These are phyloP conservation scores for Abrostola triplasia DNA, from an alignment of 2,888 invertebrate species.

Conservation along the genomic window DNA sequence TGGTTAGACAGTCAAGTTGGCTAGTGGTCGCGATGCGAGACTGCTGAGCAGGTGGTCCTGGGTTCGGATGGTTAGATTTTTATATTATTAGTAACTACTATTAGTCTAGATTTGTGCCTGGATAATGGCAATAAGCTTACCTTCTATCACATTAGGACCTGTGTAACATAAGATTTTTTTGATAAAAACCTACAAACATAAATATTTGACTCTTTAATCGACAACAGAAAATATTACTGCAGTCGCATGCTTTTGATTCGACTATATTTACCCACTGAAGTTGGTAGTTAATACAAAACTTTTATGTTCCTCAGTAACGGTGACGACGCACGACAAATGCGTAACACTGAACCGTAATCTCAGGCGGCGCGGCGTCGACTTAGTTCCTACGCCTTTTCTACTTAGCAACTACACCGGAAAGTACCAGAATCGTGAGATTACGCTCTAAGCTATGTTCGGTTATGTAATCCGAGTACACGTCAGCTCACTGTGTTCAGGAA, in stretches of 20 bases:
- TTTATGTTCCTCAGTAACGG: conserved; percentile 31
- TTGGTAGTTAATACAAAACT: neutral
- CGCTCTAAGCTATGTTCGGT: conserved; percentile 58
- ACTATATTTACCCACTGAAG: too few relatives aligned
- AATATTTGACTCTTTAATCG: too few relatives aligned
- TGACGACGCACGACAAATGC: conserved; percentile 62
- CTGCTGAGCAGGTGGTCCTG: too few relatives aligned
- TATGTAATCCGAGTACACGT: neutral
- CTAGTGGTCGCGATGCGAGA: neutral
- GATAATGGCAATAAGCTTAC: too few relatives aligned
- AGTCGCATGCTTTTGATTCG: too few relatives aligned
- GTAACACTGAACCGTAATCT: conserved; percentile 70
- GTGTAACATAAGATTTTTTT: too few relatives aligned
- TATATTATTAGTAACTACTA: too few relatives aligned
- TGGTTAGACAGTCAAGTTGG: neutral
- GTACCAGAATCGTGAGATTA: conserved; percentile 75
- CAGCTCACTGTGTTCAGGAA: neutral
- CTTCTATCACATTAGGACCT: too few relatives aligned
- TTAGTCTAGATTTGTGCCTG: too few relatives aligned
- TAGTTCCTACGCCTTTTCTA: conserved; percentile 86
- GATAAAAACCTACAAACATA: too few relatives aligned
- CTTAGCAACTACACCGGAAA: conserved; percentile 83
- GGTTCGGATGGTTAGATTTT: too few relatives aligned
- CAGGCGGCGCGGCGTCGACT: conserved; percentile 73
- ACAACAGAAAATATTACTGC: too few relatives aligned